Evolutionary conservation across 2,888 invertebrate species (phyloP), one percentile per base, ranked within the genome.

Genomic region (Carpatolechia fugitivella): DNA sequence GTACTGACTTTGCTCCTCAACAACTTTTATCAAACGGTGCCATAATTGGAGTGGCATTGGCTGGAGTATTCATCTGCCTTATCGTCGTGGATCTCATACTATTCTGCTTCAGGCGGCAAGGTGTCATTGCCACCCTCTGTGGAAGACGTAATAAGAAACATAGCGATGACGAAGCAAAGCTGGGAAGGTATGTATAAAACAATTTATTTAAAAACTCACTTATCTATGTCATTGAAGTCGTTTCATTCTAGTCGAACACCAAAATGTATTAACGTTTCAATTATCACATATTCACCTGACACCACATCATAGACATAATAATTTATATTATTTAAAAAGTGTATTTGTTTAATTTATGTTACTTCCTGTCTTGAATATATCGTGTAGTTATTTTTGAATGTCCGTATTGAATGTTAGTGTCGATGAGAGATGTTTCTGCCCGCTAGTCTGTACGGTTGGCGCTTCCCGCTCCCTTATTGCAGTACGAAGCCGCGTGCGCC

Each of bases 391-490:
- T 59, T 51, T 63, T 52, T 56, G 30, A 13, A 35, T 57, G 56
- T 54, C 40, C 65, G 59, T 60, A 67, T 65, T 44, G 72, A 79
- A 74, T 80, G 82, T 82, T 84, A 83, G 86, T 89, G 87, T 89
- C 89, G 89, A 88, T 90, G 87, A 88, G 89, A 90, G 89, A 90
- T 90, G 87, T 90, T 90, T 90, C 88, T 89, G 85, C 85, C 87
- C 89, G 86, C 85, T 94, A 96, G 96, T 95, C 95, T 96, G 94
- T 96, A 96, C 94, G 96, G 96, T 95, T 96, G 96, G 96, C 96
- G 96, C 93, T 96, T 96, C 94, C 96, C 96, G 93, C 95, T 96
- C 94, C 96, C 96, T 93, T 96, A 96, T 96, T 96, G 96, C 95
- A 96, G 96, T 93, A 95, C 95, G 93, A 94, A 91, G 94, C 94